phyloP scores from a whole-genome alignment of 2,797 vertebrate species.

The Melanotaenia boesemani region DNA sequence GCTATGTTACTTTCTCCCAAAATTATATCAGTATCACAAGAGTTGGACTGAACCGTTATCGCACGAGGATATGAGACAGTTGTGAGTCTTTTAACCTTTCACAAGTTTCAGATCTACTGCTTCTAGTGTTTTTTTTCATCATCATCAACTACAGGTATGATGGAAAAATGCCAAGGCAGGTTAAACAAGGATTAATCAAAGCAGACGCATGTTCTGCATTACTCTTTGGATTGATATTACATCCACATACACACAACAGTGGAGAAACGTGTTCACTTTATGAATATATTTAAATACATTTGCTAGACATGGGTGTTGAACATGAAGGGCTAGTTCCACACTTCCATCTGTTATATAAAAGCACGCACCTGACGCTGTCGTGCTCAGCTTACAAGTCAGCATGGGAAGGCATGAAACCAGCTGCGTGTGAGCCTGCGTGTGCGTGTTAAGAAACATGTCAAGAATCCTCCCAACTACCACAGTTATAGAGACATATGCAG shows the following conservation, averaged over 20 bases:
- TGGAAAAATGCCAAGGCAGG: conserved; percentile 20
- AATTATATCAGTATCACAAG: background rate
- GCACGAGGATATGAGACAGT: background rate
- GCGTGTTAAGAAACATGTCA: conserved; percentile 16
- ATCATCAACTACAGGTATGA: conserved; percentile 3
- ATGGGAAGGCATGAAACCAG: conserved; percentile 23
- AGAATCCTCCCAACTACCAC: conserved; percentile 29
- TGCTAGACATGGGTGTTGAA: conserved; percentile 20
- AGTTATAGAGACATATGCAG: conserved; percentile 21
- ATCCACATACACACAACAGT: background rate
- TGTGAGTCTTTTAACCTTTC: background rate
- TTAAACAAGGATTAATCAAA: conserved; percentile 21
- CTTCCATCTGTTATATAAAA: conserved; percentile 37
- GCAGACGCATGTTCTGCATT: conserved; percentile 26
- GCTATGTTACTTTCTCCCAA: background rate
- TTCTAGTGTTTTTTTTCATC: background rate
- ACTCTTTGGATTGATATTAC: conserved; percentile 22
- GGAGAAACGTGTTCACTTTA: conserved; percentile 20
- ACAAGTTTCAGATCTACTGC: background rate
- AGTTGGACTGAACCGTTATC: background rate
- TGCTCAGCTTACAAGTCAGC: conserved; percentile 40
- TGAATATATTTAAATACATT: conserved; percentile 60
- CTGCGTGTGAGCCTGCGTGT: background rate
- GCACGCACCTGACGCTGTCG: conserved; percentile 47
- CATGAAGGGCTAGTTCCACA: conserved; percentile 21